phyloP scores from a whole-genome alignment of 2,113 vertebrate genomes.

The Burhinus oedicnemus region DNA sequence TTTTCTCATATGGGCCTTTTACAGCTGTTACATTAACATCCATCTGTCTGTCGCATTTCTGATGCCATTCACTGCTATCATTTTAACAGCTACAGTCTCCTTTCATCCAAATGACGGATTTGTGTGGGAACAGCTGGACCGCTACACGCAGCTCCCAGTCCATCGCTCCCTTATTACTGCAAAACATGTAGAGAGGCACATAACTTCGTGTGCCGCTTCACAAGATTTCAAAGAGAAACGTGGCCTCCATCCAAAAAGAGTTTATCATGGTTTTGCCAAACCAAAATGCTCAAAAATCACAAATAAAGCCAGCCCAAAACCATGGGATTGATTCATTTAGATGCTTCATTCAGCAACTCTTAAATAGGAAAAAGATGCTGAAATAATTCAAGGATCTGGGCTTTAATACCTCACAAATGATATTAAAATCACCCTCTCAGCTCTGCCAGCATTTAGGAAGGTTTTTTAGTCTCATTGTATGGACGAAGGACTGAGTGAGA shows the following conservation, averaged over 20 bases:
- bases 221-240: background rate
- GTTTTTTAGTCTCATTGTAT: background rate
- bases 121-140: slow-evolving; percentile 43
- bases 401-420: background rate
- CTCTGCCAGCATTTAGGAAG: background rate
- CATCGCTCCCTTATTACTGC: background rate
- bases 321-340: background rate
- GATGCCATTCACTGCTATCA: slow-evolving; percentile 18
- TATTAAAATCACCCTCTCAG: background rate
- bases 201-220: background rate
- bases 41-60: slow-evolving; percentile 23
- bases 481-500: background rate
- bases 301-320: slow-evolving; percentile 4
- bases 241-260: background rate
- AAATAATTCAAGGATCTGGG: background rate
- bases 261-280: slow-evolving; percentile 11
- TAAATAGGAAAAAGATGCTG: slow-evolving; percentile 32
- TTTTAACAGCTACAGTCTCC: background rate
- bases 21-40: slow-evolving; percentile 48
- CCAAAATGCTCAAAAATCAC: background rate
- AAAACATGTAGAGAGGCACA: background rate
- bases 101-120: slow-evolving; percentile 48
- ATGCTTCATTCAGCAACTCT: background rate
- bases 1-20: slow-evolving; percentile 16
- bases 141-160: background rate